Evolutionary conservation across 2,797 vertebrate species (phyloP), one percentile per base, ranked within the genome.

Genomic region (Manis javanica): DNA sequence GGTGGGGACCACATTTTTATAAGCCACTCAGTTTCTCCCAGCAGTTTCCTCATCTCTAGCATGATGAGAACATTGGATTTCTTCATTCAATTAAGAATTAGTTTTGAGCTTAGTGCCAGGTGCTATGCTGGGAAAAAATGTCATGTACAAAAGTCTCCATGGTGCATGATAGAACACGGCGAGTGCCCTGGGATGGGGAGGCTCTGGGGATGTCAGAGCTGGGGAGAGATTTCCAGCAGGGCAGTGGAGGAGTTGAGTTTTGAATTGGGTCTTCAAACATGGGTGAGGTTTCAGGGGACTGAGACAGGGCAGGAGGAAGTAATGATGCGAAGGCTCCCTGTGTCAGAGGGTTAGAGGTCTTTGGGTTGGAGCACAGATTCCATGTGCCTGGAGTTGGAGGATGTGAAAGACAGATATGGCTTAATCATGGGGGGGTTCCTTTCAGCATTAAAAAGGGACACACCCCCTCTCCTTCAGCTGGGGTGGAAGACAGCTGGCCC

Each of bases 181-280:
- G 53, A 13, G 14, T 0, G 0, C 1, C 2, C 26, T 26, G 15
- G 4, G 19, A 39, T 37, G 66, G 39, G 9, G 29, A n/a, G 74
- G 29, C 39, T 31, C 19, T 10, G 46, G 71, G 29, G 2, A 7
- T 21, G 46, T 19, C 24, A 12, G 39, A 34, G 29, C 10, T 63
- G 53, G 68, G 75, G 57, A 46, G 31, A 71, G 81, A 21, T 16
- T 53, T 42, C 64, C 39, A 23, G 18, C 29, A n/a, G 72, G 51
- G 37, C n/a, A 2, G 3, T 31, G 55, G 39, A 83, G 26, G 57
- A 37, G 18, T 63, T 7, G 3, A 61, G 53, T 51, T 95, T 21
- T 85, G 86, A 79, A 64, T 24, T 72, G 37, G 31, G 2, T 51
- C 83, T 91, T 68, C 29, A 72, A 57, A 74, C 71, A 34, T 61